Conservation (phyloP, 1,140 invertebrate genomes). For the Bombus difficillimus region DNA sequence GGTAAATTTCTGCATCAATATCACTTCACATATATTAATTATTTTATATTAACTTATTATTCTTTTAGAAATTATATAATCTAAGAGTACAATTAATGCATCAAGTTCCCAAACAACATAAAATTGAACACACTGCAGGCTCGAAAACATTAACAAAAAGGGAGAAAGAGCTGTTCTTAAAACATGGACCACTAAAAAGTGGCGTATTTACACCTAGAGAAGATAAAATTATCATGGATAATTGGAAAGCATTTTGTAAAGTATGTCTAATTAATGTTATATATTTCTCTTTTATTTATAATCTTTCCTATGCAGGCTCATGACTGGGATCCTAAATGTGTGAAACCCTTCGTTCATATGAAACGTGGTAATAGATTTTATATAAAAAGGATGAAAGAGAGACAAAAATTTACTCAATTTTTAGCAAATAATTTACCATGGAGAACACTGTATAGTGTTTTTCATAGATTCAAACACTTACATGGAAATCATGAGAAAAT, state of each 20-base stretch:
- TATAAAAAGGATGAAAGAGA: constrained; percentile 59
- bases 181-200: constrained; percentile 66
- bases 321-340: constrained; percentile 67
- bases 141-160: constrained; percentile 33
- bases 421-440: constrained; percentile 75
- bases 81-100: constrained; percentile 70
- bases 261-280: constrained; percentile 55
- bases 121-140: constrained; percentile 68
- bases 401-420: constrained; percentile 76
- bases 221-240: constrained; percentile 73
- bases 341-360: constrained; percentile 68
- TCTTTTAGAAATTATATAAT: constrained; percentile 67
- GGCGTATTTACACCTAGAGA: constrained; percentile 67
- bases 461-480: constrained; percentile 72
- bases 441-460: constrained; percentile 74
- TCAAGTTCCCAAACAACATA: constrained; percentile 74
- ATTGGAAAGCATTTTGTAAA: constrained; percentile 78
- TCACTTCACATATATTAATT: constrained; percentile 7
- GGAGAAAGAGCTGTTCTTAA: constrained; percentile 65
- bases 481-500: constrained; percentile 29
- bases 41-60: constrained; percentile 17
- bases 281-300: constrained; percentile 9
- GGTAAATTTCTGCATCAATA: constrained; percentile 25
- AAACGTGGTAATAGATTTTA: constrained; percentile 57
- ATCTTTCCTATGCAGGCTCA: constrained; percentile 64